phyloP scores from a whole-genome alignment of 2,888 invertebrate genomes.

The Dysmachus trigonus region DNA sequence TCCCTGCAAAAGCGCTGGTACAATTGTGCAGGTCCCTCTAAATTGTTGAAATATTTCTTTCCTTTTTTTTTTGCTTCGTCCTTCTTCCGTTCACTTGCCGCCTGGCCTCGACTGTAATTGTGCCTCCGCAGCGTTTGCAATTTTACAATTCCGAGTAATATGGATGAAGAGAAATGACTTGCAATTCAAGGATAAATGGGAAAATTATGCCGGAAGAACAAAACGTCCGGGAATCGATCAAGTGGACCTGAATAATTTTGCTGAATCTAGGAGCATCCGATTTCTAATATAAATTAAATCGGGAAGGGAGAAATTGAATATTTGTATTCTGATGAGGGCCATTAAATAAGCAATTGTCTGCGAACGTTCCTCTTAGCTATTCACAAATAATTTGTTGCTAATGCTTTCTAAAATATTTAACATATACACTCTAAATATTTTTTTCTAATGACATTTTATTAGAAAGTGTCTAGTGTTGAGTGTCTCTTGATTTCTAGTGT shows the following conservation, averaged over 20 bases:
- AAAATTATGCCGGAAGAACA: slow-evolving; percentile 37
- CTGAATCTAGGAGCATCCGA: background rate
- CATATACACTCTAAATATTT: no score
- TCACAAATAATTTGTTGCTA: background rate
- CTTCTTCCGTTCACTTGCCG: background rate
- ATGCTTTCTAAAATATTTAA: background rate
- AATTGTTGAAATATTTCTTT: slow-evolving; percentile 37
- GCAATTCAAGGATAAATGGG: slow-evolving; percentile 35
- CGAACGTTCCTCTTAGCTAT: background rate
- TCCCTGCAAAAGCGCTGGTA: slow-evolving; percentile 13
- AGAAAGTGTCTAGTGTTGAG: no score
- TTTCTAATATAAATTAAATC: background rate
- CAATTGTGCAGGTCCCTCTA: slow-evolving; percentile 35
- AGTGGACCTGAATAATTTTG: slow-evolving; percentile 22
- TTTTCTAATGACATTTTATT: no score
- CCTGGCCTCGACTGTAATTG: slow-evolving; percentile 11
- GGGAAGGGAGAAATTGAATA: background rate
- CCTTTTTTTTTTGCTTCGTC: background rate
- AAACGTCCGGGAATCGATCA: slow-evolving; percentile 30
- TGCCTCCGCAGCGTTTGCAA: slow-evolving; percentile 7
- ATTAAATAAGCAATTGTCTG: background rate
- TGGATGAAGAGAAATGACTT: slow-evolving; percentile 39
- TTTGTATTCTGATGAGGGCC: background rate
- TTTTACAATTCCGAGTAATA: slow-evolving; percentile 34
- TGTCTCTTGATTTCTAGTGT: no score